phyloP scores from a whole-genome alignment of 2,888 invertebrate species.

The Ophioninae sp. region DNA sequence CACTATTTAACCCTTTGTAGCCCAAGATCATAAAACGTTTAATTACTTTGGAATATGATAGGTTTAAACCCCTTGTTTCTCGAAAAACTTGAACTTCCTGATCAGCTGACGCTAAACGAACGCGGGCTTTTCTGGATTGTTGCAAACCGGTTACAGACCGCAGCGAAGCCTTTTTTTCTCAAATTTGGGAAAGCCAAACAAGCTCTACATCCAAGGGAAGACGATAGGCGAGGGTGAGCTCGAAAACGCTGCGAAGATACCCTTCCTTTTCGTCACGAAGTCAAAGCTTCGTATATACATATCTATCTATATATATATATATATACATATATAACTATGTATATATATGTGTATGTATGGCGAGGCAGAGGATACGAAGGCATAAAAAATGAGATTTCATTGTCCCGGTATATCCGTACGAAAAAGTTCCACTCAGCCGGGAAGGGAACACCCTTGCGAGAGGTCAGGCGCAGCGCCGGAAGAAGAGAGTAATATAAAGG shows the following conservation, averaged over 20 bases:
- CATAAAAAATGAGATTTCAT: conserved; percentile 28
- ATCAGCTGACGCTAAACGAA: not conserved
- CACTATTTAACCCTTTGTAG: too few species aligned
- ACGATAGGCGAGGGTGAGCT: not conserved
- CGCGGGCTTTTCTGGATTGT: not conserved
- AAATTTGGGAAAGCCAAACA: not conserved
- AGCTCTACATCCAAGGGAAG: not conserved
- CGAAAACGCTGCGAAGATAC: not conserved
- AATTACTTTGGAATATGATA: too few species aligned
- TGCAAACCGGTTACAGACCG: not conserved
- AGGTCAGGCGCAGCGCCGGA: conserved; percentile 29
- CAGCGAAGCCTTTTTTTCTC: too few species aligned
- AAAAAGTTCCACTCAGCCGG: conserved; percentile 47
- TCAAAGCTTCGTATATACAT: not conserved
- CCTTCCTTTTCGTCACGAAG: not conserved
- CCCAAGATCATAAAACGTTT: too few species aligned
- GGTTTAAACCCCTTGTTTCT: not conserved
- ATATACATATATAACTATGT: too few species aligned
- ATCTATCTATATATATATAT: not conserved
- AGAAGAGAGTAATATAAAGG: conserved; percentile 37
- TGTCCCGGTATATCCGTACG: conserved; percentile 35
- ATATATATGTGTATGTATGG: not conserved
- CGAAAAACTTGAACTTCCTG: not conserved
- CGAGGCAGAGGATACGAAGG: not conserved
- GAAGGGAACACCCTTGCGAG: conserved; percentile 14